Evolutionary conservation across 2,113 vertebrate genomes (phyloP), one percentile per base, ranked within the genome.

Genomic region (Neofelis nebulosa): DNA sequence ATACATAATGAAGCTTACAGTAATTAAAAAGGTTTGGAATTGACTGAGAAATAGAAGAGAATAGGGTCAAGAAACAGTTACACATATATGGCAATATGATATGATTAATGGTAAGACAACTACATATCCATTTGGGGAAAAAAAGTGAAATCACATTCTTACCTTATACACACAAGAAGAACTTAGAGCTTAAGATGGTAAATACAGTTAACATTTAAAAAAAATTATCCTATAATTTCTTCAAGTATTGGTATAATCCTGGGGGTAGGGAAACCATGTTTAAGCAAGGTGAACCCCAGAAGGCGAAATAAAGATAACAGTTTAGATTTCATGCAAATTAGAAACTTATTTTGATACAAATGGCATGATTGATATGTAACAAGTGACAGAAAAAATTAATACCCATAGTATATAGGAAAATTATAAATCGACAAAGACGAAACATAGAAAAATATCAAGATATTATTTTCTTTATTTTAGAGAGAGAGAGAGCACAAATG

Each of bases 301-400:
- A 86, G 38, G 10, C 48, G 61, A 68, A 78, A 78, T 73, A 65
- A 96, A 36, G 65, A 27, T 31, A 86, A 83, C 0, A 31, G 6
- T 87, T 93, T 68, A 90, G 38, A 91, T 36, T 88, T 82, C 33
- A 66, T 50, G 84, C 27, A 69, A 61, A 50, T 89, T n/a, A 83
- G 19, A 92, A 82, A 71, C 41, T 23, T 95, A 68, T 82, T 85
- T 74, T 87, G 57, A 82, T 52, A 27, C 78, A 95, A 91, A 41
- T 87, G 48, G 12, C 55, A 87, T 45, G 52, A 93, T 45, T 78
- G 29, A 55, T 66, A 92, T 33, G 7, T 55, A 84, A 85, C 16
- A 52, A 86, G 16, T 38, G 18, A 74, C 4, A 86, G 29, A 89
- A 33, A 92, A 79, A 97, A 80, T 48, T 48, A 74, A 89, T 55